phyloP scores from a whole-genome alignment of 1,140 invertebrate genomes.

The Drosophila asahinai region DNA sequence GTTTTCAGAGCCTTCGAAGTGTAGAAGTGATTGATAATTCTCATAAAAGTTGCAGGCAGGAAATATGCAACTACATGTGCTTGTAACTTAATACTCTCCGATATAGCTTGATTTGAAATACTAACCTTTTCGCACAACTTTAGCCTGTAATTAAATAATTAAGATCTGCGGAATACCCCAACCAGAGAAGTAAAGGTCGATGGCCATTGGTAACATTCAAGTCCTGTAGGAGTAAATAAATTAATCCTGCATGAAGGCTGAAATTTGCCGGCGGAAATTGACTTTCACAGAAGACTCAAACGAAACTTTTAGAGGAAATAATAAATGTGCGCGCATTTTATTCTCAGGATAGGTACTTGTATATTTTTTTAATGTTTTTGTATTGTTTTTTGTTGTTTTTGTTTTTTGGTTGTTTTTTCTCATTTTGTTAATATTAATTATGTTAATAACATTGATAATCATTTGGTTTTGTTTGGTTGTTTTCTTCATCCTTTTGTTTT shows the following conservation, averaged over 20 bases:
- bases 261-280: constrained; percentile 11
- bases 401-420: constrained; percentile 53
- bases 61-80: too few species aligned
- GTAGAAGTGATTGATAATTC: background rate
- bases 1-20: background rate
- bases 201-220: background rate
- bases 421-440: constrained; percentile 79
- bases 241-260: constrained; percentile 1
- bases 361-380: constrained; percentile 82
- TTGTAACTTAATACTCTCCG: too few species aligned
- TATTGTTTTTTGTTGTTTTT: constrained; percentile 70
- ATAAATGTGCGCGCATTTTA: constrained; percentile 82
- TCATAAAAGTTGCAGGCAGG: too few species aligned
- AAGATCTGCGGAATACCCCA: too few species aligned
- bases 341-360: constrained; percentile 83
- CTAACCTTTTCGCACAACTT: too few species aligned
- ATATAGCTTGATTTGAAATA: too few species aligned
- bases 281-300: constrained; percentile 51
- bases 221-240: too few species aligned
- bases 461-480: constrained; percentile 61
- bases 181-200: too few species aligned
- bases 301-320: constrained; percentile 80
- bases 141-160: too few species aligned
- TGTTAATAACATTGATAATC: constrained; percentile 84
- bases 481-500: constrained; percentile 44